Evolutionary conservation across 1,140 invertebrate genomes (phyloP).

Genomic region (Cotesia glomerata): DNA sequence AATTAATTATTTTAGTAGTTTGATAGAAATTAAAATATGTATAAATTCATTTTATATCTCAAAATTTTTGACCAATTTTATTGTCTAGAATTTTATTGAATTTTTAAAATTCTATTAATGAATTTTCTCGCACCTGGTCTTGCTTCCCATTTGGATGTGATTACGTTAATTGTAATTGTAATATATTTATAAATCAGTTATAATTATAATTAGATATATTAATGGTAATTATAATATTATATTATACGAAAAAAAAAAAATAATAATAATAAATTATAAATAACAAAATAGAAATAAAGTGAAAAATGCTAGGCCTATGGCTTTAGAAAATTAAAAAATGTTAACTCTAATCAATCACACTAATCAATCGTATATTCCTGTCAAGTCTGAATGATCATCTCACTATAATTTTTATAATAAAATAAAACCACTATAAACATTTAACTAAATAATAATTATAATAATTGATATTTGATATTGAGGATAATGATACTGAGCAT

Average conservation of each 20-base stretch:
- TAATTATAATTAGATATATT: background rate
- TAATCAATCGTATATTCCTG: background rate
- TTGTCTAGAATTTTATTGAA: conserved; percentile 9
- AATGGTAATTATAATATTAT: too few relatives aligned
- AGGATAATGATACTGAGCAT: conserved; percentile 4
- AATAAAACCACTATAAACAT: background rate
- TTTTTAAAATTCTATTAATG: conserved; percentile 7
- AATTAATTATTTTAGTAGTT: background rate
- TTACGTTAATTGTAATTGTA: background rate
- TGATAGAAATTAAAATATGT: background rate
- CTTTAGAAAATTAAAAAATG: background rate
- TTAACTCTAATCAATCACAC: background rate
- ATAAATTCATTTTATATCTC: conserved; percentile 23
- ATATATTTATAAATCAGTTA: background rate
- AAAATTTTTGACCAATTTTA: conserved; percentile 28
- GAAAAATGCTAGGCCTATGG: background rate
- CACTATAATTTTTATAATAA: background rate
- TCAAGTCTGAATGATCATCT: background rate
- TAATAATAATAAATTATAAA: too few relatives aligned
- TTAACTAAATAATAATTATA: background rate
- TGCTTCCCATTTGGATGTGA: conserved; percentile 4
- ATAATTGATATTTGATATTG: background rate
- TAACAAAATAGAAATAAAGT: background rate
- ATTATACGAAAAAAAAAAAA: too few relatives aligned
- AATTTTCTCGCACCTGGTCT: conserved; percentile 8